Evolutionary conservation across 2,113 vertebrate species (phyloP).

Genomic region (Raja brachyura): DNA sequence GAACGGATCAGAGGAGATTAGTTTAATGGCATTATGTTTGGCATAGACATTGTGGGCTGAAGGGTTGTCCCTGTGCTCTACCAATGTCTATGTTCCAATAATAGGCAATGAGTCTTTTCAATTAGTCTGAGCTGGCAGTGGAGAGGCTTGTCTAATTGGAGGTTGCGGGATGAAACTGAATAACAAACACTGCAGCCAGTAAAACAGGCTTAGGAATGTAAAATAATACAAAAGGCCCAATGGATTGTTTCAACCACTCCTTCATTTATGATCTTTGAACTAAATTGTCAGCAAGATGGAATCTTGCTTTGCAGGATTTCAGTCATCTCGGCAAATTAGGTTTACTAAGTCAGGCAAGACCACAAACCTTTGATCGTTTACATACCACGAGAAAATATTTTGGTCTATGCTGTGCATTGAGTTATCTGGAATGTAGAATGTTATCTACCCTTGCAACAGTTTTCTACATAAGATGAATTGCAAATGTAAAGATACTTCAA

Average conservation of each 20-base stretch:
- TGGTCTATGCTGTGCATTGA: background rate
- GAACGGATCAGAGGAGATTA: too few relatives aligned
- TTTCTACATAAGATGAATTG: background rate
- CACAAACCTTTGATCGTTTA: background rate
- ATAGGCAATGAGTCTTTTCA: background rate
- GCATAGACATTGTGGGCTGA: too few relatives aligned
- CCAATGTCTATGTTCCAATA: background rate
- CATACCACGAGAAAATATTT: background rate
- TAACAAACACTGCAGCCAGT: background rate
- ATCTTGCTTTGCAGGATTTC: background rate
- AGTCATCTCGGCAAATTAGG: too few relatives aligned
- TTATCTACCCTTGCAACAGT: background rate
- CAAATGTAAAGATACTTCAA: background rate
- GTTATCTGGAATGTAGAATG: background rate
- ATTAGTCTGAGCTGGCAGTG: background rate
- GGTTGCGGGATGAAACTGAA: background rate
- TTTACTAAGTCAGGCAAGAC: background rate
- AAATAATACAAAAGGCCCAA: background rate
- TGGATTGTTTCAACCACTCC: slow-evolving; percentile 13
- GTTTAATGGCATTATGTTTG: too few relatives aligned
- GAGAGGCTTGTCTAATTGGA: background rate
- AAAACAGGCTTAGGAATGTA: slow-evolving; percentile 1
- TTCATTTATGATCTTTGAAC: background rate
- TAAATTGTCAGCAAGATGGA: background rate
- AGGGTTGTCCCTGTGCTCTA: too few relatives aligned